These are phyloP conservation scores for Scolopax rusticola DNA, from an alignment of 2,797 vertebrate species.

Conservation along the genomic window DNA sequence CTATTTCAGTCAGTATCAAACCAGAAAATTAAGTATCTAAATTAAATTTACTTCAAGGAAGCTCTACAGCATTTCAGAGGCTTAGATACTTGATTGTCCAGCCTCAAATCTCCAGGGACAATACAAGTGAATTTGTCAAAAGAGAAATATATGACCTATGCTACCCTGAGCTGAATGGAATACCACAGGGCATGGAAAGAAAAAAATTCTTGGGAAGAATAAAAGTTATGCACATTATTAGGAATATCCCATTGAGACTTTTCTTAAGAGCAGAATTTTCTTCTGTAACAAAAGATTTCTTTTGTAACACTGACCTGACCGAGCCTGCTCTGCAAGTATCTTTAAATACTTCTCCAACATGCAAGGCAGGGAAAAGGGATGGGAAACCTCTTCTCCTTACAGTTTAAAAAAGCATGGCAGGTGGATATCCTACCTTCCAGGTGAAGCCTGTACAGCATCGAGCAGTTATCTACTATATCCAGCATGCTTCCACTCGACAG, in stretches of 20 bases:
- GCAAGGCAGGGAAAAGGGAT: background rate
- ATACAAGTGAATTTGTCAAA: background rate
- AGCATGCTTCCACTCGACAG: constrained; percentile 83
- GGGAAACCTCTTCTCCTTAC: background rate
- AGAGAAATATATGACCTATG: background rate
- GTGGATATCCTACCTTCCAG: constrained; percentile 87
- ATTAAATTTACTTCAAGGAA: background rate
- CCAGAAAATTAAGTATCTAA: background rate
- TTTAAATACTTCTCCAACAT: background rate
- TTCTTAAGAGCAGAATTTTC: background rate
- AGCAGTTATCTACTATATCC: constrained; percentile 87
- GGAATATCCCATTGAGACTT: background rate
- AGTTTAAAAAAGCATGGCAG: background rate
- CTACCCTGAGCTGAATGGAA: background rate
- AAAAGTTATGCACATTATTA: background rate
- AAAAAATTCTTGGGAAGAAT: background rate
- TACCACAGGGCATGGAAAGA: background rate
- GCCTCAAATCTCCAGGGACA: background rate
- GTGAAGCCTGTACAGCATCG: constrained; percentile 91
- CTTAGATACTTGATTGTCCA: background rate
- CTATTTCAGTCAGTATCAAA: background rate
- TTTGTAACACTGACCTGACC: background rate
- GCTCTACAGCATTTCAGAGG: background rate
- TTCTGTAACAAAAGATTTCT: background rate
- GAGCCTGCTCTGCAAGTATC: background rate